phyloP scores from a whole-genome alignment of 2,113 vertebrate species.

The Ciconia stormi region DNA sequence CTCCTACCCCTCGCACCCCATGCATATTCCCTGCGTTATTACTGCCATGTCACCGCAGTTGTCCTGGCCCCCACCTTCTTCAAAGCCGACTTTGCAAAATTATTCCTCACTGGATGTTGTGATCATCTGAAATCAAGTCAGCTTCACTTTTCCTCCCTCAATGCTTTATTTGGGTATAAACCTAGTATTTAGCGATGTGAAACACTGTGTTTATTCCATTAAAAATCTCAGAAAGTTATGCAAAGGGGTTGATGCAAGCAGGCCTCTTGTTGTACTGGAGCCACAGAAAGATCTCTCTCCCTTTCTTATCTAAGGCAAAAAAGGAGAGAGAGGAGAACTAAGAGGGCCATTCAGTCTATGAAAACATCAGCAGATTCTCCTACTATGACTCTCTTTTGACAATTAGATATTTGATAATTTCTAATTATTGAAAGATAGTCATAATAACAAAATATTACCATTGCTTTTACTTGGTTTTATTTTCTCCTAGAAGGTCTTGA shows the following conservation, averaged over 20 bases:
- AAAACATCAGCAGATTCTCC: neutral
- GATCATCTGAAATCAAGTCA: neutral
- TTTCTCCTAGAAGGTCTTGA: neutral
- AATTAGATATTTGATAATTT: neutral
- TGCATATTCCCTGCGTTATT: fast-evolving
- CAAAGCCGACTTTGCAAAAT: neutral
- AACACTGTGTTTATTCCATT: neutral
- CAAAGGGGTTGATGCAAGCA: neutral
- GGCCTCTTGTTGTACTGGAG: neutral
- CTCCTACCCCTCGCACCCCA: neutral
- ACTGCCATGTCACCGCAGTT: neutral
- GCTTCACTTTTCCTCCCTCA: neutral
- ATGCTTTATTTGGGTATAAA: neutral
- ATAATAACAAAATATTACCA: neutral
- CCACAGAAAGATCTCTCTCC: neutral
- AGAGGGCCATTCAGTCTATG: neutral
- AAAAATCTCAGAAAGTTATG: neutral
- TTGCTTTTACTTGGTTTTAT: neutral
- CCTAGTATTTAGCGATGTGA: neutral
- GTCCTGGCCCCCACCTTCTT: fast-evolving
- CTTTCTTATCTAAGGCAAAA: neutral
- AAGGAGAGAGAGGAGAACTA: neutral
- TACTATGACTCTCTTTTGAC: neutral
- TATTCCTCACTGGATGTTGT: neutral
- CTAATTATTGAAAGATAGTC: neutral